These are phyloP conservation scores for Lepidocyrtoides sp. DNA, from an alignment of 2,888 invertebrate genomes.

Conservation along the genomic window DNA sequence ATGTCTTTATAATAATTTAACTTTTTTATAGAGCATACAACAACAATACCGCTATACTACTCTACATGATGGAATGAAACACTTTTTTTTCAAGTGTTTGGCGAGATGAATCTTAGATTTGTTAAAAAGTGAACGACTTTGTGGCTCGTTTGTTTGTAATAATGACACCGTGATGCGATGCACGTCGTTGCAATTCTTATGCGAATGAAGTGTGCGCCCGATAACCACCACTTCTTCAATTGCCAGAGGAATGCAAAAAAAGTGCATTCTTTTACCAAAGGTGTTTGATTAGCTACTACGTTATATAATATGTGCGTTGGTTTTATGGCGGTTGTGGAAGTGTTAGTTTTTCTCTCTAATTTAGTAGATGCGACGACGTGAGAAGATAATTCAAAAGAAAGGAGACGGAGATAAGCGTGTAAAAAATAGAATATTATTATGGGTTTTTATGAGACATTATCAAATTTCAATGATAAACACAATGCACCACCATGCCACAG, in stretches of 20 bases:
- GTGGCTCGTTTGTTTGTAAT: not conserved
- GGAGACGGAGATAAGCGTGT: not conserved
- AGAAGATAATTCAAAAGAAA: slow-evolving; percentile 18
- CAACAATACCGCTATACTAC: not conserved
- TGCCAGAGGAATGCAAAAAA: slow-evolving; percentile 1
- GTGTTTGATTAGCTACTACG: not conserved
- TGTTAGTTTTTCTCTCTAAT: slow-evolving; percentile 20
- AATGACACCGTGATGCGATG: not conserved
- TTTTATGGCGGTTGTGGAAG: slow-evolving; percentile 24
- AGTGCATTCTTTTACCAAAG: not conserved
- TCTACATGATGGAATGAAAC: not conserved
- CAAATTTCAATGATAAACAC: too few species aligned
- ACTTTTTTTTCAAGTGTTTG: not conserved
- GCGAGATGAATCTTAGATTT: not conserved
- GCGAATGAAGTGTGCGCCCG: not conserved
- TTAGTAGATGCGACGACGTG: slow-evolving; percentile 32
- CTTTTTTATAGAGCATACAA: not conserved
- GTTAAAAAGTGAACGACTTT: slow-evolving; percentile 2
- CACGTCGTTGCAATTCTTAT: not conserved
- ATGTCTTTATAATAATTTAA: not conserved
- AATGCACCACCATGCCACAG: too few species aligned
- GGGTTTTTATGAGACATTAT: too few species aligned
- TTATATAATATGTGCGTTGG: not conserved
- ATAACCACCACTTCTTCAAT: too few species aligned
- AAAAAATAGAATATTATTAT: too few species aligned